Conservation (phyloP, 2,113 vertebrate species). For the Petrocephalus microphthalmus region DNA sequence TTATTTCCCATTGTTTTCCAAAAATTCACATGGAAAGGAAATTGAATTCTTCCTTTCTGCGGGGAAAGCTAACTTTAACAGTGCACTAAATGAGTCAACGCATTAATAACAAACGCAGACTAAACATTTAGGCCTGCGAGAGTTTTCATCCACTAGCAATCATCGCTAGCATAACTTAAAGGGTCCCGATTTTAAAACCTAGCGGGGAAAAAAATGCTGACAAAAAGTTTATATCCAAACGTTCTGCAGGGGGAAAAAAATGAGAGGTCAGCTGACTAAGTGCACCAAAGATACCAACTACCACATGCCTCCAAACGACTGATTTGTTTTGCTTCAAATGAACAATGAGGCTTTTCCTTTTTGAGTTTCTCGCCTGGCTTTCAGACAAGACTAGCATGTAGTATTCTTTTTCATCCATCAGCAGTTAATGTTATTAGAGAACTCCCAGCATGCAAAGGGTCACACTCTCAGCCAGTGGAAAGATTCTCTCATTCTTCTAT, state of each 20-base stretch:
- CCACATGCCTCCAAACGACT: background rate
- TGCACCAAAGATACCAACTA: background rate
- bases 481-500: constrained; percentile 45
- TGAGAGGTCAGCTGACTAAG: background rate
- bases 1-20: background rate
- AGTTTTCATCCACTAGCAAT: background rate
- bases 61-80: background rate
- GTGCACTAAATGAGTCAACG: background rate
- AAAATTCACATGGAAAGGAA: background rate
- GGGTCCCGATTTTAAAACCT: background rate
- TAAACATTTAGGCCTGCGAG: background rate
- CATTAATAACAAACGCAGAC: background rate
- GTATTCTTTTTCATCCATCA: background rate
- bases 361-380: background rate
- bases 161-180: background rate
- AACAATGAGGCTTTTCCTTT: constrained; percentile 11
- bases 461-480: constrained; percentile 24
- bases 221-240: background rate
- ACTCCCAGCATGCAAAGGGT: background rate
- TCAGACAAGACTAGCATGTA: background rate
- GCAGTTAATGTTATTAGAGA: background rate
- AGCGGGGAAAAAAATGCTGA: background rate
- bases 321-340: background rate
- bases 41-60: background rate
- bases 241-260: background rate